Base-by-base conservation (phyloP, 2,797 vertebrate genomes). In the Melanogrammus aeglefinus region DNA sequence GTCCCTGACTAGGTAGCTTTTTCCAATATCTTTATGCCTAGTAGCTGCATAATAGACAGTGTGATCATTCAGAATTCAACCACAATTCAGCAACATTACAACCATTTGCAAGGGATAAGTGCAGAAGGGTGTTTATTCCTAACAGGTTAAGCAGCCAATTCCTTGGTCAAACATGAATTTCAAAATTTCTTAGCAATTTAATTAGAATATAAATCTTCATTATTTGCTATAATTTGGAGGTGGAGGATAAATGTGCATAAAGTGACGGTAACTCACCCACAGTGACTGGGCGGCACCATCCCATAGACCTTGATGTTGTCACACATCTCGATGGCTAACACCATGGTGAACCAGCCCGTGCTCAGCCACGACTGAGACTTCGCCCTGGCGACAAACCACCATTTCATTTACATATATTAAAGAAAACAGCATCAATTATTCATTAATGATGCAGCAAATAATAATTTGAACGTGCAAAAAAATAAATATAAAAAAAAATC, bases 341-440 rank as follows among this genome's bases (percentile, higher is more conserved):
- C 98, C 98, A 99, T 98, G 79, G 98, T 99, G 92, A 99, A 99
- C 98, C 98, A 99, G 81, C 98, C 98, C 0, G 98, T 99, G 93
- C 97, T 99, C 87, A 99, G 83, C 98, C 98, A 99, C 0, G 98
- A 98, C 79, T 96, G 96, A 0, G 98, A 99, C 86, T 96, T 96
- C 88, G 96, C 94, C 86, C 98, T 99, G 80, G 69, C 51, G 21
- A 47, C 71, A 72, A 76, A 36, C n/a, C 63, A 27, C 8, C 7
- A 27, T 69, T 27, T 8, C 12, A 12, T 69, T 69, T 27, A 27
- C 9, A 69, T 27, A 69, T 27, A 27, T 69, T 27, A 69, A 24
- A 27, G n/a, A 27, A 27, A 69, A 27, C n/a, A 10, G 24, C 24
- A 27, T 69, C 3, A 9, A 69, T 69, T 3, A 27, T 69, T 69